Base-by-base conservation (phyloP, 2,113 vertebrate species). In the Plectropomus leopardus region DNA sequence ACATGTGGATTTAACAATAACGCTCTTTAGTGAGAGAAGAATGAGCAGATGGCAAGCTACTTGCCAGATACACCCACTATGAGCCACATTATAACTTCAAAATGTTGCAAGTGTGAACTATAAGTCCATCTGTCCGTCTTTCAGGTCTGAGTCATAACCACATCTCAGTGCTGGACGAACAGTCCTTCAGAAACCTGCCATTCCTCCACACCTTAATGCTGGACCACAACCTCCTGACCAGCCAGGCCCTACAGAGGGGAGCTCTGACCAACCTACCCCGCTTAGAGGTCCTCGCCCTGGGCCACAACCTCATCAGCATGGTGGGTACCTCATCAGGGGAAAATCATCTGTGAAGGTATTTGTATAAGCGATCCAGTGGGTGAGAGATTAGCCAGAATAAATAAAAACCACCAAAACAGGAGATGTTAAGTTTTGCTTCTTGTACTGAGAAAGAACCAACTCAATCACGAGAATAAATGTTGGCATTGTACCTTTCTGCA, bases 161-260 rank as follows among this genome's bases (percentile, higher is more conserved):
- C 13, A 96, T 96, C 50, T 58, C 82, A 23, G 86, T 80, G 13
- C 89, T 96, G 24, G 70, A 32, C 36, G 82, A 89, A 23, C 90
- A 90, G 0, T 90, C 94, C 64, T 96, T 96, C 75, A 83, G 88
- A 6, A 91, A 93, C 61, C 93, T 96, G 40, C 83, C 86, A 0
- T 60, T 87, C 34, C 87, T 96, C 69, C 81, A 11, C 80, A 95
- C 91, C 0, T 76, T 97, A 65, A 75, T 92, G 32, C 80, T 97
- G 89, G 95, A 94, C 66, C 93, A 96, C 86, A 97, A 96, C 78
- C 89, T 64, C 11, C 89, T 97, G 78, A 89, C 91, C 32, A 95
- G 92, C 53, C 67, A 92, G n/a, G 84, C 93, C 11, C 88, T 97
- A 26, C 81, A 88, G 0, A 87, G 88, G 0, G 83, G 82, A 19